Evolutionary conservation across 2,888 invertebrate genomes (phyloP), one percentile per base, ranked within the genome.

Genomic region (Ichneumon xanthorius): DNA sequence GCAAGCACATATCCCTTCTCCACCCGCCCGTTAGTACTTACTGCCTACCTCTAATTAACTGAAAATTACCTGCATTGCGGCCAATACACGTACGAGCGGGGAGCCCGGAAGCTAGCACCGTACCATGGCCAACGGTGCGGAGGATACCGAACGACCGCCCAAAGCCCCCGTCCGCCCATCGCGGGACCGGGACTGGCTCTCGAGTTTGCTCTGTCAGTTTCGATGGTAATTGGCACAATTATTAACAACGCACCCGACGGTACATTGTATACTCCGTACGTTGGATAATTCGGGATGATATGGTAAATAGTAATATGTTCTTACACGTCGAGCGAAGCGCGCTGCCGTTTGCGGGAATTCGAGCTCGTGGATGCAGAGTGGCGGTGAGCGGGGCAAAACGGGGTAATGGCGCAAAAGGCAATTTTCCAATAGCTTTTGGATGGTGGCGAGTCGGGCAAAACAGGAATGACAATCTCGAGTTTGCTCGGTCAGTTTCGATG

Each of bases 31-130:
- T 70, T 79, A 75, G 70, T 81, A 81, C 86, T 88, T 84, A 88
- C 83, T 84, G 85, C 73, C 61, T 76, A 67, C 80, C 84, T 85
- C 89, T 91, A 91, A 92, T 92, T 92, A 91, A 91, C 89, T 84
- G 88, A 89, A 88, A 91, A 91, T 90, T 90, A 89, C 89, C 89
- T 88, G 90, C 89, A 89, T 89, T 89, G 88, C 88, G 84, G 87
- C 80, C 85, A 82, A 87, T 87, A 86, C 78, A 87, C 78, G 84
- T 86, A 76, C 82, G 75, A 61, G 16, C 53, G 70, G 40, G 68
- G 48, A 53, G 79, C 16, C 45, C 63, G 55, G 48, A 33, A 50
- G 50, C 33, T 0, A 30, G 45, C 61, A 7, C 30, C 30, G 65
- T 16, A 53, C 65, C 65, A 33, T 50, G 33, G 33, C 37, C 40